Percentiles rank a stretch among this genome's conserved stretches.
Conservation (phyloP, 2,113 vertebrate genomes). For the Phoenicopterus ruber region DNA sequence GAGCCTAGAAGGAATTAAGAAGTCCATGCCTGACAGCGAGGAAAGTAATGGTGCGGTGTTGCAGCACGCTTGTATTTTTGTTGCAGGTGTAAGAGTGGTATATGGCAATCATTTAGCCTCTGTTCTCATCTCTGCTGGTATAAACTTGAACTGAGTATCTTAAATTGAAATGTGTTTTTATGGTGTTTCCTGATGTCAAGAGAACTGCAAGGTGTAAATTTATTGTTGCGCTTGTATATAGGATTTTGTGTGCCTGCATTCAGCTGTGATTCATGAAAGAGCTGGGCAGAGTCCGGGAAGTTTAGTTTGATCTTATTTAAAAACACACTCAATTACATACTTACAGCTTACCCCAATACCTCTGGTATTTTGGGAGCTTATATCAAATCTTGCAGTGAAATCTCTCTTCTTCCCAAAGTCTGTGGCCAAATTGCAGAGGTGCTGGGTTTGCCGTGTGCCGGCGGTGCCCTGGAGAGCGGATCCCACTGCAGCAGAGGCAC, state of each 20-base stretch:
- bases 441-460: neutral
- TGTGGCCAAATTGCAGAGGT: neutral
- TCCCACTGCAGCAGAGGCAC: neutral
- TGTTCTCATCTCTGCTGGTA: neutral
- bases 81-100: neutral
- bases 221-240: neutral
- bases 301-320: neutral
- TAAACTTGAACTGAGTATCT: neutral
- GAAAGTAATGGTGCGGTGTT: neutral
- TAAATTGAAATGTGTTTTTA: neutral
- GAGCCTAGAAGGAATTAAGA: neutral
- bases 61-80: neutral
- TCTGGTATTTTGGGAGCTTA: neutral
- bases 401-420: neutral
- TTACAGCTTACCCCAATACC: neutral
- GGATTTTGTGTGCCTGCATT: neutral
- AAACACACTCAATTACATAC: neutral
- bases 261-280: neutral
- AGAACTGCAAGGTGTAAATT: neutral
- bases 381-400: neutral
- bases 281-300: neutral
- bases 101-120: neutral
- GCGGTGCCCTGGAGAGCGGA: rapidly evolving
- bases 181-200: neutral
- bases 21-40: neutral